Evolutionary conservation across 2,113 vertebrate species (phyloP), one percentile per base, ranked within the genome.

Genomic region (Parotia lawesii): DNA sequence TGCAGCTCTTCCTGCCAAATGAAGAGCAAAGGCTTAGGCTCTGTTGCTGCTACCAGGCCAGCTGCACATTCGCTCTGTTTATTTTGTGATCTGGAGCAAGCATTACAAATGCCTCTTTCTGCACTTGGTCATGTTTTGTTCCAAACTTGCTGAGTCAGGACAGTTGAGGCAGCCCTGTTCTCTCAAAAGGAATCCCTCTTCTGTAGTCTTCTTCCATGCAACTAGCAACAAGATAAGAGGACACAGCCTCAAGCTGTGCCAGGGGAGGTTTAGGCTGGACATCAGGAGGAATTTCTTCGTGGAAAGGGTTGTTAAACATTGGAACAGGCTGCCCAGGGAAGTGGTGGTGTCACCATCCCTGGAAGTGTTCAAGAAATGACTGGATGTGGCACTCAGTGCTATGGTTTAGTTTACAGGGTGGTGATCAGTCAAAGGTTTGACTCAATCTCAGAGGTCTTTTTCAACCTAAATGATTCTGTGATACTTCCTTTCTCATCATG

Each of bases 31-130:
- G 54, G 57, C 81, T 74, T 47, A 14, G 15, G 44, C 89, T 80
- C 50, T 72, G 57, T 47, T 38, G 85, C 79, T 84, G 45, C 73
- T 54, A 53, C 61, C 37, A 65, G 91, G 65, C 69, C 86, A 96
- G 87, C 87, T 91, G 87, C 44, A 0, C 45, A 3, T 53, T 87
- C 0, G 0, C 73, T 77, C 56, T 73, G 37, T 65, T 65, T 45
- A 31, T 70, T 94, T 74, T 75, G 27, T 62, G 58, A 57, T 69
- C 58, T 89, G 74, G n/a, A 94, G 66, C 70, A 92, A 54, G 80
- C 21, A 2, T 72, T 80, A 86, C 76, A 93, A 70, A 77, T 7
- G 23, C 65, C 56, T 73, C 62, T 90, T 94, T 86, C 76, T 95
- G 50, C 66, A 57, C 33, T 60, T 73, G 51, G 58, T 62, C 50